Conservation (phyloP, 2,797 vertebrate species). For the Sandelia bainsii region DNA sequence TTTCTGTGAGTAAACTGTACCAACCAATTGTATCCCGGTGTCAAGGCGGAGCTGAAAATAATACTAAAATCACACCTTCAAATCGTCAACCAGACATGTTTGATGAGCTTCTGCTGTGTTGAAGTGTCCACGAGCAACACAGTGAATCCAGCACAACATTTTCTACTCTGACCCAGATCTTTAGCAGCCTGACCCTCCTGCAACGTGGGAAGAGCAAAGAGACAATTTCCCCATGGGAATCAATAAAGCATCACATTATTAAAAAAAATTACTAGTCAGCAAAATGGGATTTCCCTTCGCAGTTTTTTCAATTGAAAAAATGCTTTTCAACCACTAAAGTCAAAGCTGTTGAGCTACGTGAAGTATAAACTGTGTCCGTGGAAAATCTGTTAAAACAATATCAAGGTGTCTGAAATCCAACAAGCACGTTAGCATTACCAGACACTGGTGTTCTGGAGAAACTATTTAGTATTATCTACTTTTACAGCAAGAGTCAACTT, state of each 20-base stretch:
- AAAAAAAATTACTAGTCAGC: constrained; percentile 10
- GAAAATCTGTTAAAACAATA: background rate
- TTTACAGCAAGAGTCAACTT: background rate
- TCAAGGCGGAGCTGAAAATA: no score
- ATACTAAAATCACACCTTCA: constrained; percentile 3
- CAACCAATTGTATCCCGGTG: no score
- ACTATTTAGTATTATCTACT: background rate
- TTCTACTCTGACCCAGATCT: constrained; percentile 4
- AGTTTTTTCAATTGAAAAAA: constrained; percentile 2
- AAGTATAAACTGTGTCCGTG: background rate
- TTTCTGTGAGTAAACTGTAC: background rate
- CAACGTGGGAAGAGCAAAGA: constrained; percentile 7
- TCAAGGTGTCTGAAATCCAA: background rate
- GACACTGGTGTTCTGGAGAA: background rate
- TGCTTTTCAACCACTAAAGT: background rate
- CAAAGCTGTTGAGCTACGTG: background rate
- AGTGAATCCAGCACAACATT: constrained; percentile 4
- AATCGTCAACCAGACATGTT: background rate
- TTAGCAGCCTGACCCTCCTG: constrained; percentile 9
- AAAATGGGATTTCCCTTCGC: background rate
- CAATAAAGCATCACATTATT: constrained; percentile 15
- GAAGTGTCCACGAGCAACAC: constrained; percentile 1
- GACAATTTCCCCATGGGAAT: background rate
- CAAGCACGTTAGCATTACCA: background rate
- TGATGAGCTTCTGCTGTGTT: background rate